Evolutionary conservation across 1,140 invertebrate genomes (phyloP).

Genomic region (Caerostris darwini): DNA sequence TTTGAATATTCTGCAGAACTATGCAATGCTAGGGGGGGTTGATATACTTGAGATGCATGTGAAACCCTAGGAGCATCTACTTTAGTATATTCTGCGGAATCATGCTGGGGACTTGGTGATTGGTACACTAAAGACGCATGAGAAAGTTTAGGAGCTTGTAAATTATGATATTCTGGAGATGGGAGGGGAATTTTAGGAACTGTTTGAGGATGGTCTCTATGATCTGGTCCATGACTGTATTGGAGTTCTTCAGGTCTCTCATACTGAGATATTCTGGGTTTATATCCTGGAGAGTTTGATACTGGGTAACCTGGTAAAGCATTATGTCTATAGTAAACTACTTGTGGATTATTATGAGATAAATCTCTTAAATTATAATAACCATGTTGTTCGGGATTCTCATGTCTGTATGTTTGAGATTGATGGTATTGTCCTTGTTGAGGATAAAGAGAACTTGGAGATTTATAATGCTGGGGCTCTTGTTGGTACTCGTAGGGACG

Average conservation of each 20-base stretch:
- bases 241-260: not conserved
- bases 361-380: not conserved
- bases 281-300: not conserved
- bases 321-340: not conserved
- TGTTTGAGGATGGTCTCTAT: not conserved
- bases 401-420: not conserved
- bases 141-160: not conserved
- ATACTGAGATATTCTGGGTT: not conserved
- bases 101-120: not conserved
- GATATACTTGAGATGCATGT: not conserved
- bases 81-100: no score
- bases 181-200: not conserved
- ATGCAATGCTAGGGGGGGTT: not conserved
- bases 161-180: not conserved
- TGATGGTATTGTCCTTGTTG: not conserved
- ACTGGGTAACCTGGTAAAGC: not conserved
- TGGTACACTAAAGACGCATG: not conserved
- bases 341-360: not conserved
- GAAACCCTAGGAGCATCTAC: not conserved
- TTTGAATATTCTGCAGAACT: no score
- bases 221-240: constrained; percentile 1
- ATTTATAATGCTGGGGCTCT: not conserved
- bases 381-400: not conserved
- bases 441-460: constrained; percentile 25
- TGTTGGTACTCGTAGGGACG: not conserved